A percentile compares a stretch with the other conserved stretches of the same genome.
phyloP scores from a whole-genome alignment of 2,888 invertebrate genomes.

The Caenorhabditis sp. region DNA sequence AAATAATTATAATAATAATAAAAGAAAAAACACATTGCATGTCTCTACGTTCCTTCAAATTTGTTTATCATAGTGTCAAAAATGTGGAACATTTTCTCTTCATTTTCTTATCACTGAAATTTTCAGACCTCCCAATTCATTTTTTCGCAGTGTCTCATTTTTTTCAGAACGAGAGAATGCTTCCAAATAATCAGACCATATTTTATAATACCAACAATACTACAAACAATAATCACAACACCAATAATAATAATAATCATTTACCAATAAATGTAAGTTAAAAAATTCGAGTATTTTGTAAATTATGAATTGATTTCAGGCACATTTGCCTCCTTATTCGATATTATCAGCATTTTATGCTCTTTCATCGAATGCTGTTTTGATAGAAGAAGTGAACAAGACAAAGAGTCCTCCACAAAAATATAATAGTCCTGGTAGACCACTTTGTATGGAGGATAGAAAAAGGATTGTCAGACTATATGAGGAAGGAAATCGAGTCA shows the following conservation, averaged over 20 bases:
- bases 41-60: too few relatives aligned
- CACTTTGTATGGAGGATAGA: constrained; percentile 61
- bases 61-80: not conserved
- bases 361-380: constrained; percentile 14
- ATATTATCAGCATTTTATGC: constrained; percentile 32
- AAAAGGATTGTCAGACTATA: constrained; percentile 59
- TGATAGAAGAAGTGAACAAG: not conserved
- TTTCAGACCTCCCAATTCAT: not conserved
- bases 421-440: constrained; percentile 62
- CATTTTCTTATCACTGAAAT: not conserved
- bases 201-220: too few relatives aligned
- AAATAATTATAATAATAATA: too few relatives aligned
- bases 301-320: not conserved
- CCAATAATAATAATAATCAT: not conserved
- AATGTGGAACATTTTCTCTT: not conserved
- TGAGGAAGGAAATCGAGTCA: constrained; percentile 62
- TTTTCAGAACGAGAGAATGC: not conserved
- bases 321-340: constrained; percentile 14
- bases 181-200: not conserved
- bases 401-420: not conserved
- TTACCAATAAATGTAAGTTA: not conserved
- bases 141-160: not conserved
- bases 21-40: too few relatives aligned
- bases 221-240: not conserved
- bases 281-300: not conserved